Evolutionary conservation across 2,113 vertebrate species (phyloP).

Genomic region (Cryptoleucopteryx plumbea): DNA sequence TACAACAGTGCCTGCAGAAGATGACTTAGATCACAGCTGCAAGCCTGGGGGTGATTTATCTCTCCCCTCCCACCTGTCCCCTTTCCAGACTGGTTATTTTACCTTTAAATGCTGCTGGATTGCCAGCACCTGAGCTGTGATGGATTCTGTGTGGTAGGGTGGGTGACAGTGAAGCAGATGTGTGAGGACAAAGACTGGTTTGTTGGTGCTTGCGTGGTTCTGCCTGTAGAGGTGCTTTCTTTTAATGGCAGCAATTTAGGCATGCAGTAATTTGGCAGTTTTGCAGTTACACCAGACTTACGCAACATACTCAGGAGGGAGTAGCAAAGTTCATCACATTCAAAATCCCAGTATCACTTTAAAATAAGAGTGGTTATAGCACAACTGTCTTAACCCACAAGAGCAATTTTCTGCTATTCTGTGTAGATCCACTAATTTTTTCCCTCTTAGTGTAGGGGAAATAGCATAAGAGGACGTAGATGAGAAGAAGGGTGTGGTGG

Average conservation of each 20-base stretch:
- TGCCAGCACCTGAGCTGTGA: background rate
- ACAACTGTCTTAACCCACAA: background rate
- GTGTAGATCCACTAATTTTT: background rate
- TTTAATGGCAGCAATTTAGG: background rate
- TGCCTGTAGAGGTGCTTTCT: background rate
- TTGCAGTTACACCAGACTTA: background rate
- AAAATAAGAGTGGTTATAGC: background rate
- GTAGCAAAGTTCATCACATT: background rate
- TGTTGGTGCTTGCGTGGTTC: background rate
- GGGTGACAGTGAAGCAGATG: constrained; percentile 9
- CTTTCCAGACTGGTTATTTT: background rate
- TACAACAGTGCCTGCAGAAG: background rate
- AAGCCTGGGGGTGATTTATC: constrained; percentile 7
- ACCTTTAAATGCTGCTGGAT: constrained; percentile 24
- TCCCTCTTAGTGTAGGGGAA: background rate
- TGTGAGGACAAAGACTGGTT: background rate
- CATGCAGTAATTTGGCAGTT: background rate
- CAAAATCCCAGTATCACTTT: background rate
- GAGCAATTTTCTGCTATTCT: background rate
- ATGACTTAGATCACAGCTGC: background rate
- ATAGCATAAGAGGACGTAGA: background rate
- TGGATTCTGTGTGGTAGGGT: background rate
- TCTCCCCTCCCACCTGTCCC: background rate
- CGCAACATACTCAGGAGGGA: background rate
- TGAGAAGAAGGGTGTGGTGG: background rate